phyloP scores from a whole-genome alignment of 2,797 vertebrate genomes.

The Eupleurogrammus muticus region DNA sequence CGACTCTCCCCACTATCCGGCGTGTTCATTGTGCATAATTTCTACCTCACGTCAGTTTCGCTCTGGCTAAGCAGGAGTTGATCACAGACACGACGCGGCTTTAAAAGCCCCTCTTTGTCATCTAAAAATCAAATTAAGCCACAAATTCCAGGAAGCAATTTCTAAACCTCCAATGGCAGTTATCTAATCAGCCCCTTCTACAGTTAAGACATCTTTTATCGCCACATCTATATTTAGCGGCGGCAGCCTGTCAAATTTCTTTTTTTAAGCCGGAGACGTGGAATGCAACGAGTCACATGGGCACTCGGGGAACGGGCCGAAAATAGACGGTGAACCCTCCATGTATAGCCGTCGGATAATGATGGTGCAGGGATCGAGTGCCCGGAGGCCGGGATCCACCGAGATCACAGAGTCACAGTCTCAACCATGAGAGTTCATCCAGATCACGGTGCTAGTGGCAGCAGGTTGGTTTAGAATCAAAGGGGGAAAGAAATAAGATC shows the following conservation, averaged over 20 bases:
- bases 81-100: neutral
- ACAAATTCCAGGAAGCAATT: conserved; percentile 21
- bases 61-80: neutral
- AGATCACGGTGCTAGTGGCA: conserved; percentile 4
- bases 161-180: neutral
- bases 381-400: conserved; percentile 31
- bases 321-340: conserved; percentile 63
- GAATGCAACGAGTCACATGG: conserved; percentile 53
- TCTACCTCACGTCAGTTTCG: no score
- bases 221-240: conserved; percentile 55
- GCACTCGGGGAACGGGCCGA: conserved; percentile 46
- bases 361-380: conserved; percentile 47
- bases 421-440: conserved; percentile 19
- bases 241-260: conserved; percentile 47
- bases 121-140: neutral
- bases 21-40: conserved; percentile 23
- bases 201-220: conserved; percentile 39
- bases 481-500: no score
- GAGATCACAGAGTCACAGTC: conserved; percentile 30
- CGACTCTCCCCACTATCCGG: neutral
- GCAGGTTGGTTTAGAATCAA: conserved; percentile 17
- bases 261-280: conserved; percentile 48
- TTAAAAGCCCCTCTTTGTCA: neutral
- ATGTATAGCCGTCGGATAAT: conserved; percentile 55
- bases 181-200: conserved; percentile 45